Conservation (phyloP, 2,888 invertebrate species). For the Caenorhabditis angaria region DNA sequence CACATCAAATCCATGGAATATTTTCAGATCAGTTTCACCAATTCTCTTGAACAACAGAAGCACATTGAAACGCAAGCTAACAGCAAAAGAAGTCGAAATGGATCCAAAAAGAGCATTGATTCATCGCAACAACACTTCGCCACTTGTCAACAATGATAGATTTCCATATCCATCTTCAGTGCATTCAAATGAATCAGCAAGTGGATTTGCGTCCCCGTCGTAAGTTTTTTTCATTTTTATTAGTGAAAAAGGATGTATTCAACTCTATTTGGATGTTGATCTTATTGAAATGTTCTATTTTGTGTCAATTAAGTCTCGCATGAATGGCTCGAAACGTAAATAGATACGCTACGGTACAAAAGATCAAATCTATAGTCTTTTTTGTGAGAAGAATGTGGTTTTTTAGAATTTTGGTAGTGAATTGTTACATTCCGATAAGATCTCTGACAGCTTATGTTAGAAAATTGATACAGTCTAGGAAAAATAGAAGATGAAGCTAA, state of each 20-base stretch:
- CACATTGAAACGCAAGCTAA: conserved; percentile 26
- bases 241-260: background rate
- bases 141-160: conserved; percentile 45
- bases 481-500: too few species aligned
- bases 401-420: too few species aligned
- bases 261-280: too few species aligned
- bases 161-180: conserved; percentile 46
- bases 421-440: too few species aligned
- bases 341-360: too few species aligned
- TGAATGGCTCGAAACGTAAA: too few species aligned
- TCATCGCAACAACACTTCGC: conserved; percentile 43
- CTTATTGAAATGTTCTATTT: too few species aligned
- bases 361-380: too few species aligned
- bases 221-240: conserved; percentile 14
- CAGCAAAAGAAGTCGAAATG: conserved; percentile 7
- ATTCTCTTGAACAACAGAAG: conserved; percentile 13
- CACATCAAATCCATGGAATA: background rate
- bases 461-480: too few species aligned
- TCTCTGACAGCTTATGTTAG: too few species aligned
- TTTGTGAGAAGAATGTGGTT: background rate
- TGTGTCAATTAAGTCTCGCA: too few species aligned
- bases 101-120: conserved; percentile 22
- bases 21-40: conserved; percentile 38
- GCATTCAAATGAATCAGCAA: conserved; percentile 9
- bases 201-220: conserved; percentile 34